phyloP scores from a whole-genome alignment of 2,888 invertebrate species.

The Congeria kusceri region DNA sequence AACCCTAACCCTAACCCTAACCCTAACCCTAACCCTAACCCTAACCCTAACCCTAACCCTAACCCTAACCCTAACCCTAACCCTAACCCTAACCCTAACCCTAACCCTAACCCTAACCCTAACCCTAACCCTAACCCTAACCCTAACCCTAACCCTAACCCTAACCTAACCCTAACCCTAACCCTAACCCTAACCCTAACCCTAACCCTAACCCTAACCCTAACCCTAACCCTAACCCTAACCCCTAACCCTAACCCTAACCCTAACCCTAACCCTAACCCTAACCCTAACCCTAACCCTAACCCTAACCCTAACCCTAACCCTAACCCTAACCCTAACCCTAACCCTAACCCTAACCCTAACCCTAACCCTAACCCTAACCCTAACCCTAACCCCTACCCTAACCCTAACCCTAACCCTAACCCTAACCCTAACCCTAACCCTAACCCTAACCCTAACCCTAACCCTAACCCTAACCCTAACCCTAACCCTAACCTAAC shows the following conservation, averaged over 20 bases:
- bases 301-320: slow-evolving; percentile 63
- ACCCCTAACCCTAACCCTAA: slow-evolving; percentile 44
- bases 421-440: slow-evolving; percentile 56
- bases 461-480: slow-evolving; percentile 65
- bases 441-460: slow-evolving; percentile 58
- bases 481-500: slow-evolving; percentile 67
- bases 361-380: slow-evolving; percentile 46
- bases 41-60: slow-evolving; percentile 48
- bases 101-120: slow-evolving; percentile 57
- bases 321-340: slow-evolving; percentile 68
- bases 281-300: slow-evolving; percentile 61
- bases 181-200: slow-evolving; percentile 65
- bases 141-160: slow-evolving; percentile 66
- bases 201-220: slow-evolving; percentile 59
- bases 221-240: slow-evolving; percentile 39
- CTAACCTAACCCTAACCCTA: slow-evolving; percentile 66
- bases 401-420: slow-evolving; percentile 64
- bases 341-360: slow-evolving; percentile 13
- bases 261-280: slow-evolving; percentile 57
- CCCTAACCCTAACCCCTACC: slow-evolving; percentile 63
- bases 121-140: slow-evolving; percentile 64
- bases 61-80: slow-evolving; percentile 63
- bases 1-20: slow-evolving; percentile 44
- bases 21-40: slow-evolving; percentile 19
- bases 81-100: slow-evolving; percentile 54